Evolutionary conservation across 35 echinoderm and acorn worm species (phyloP), one percentile per base, ranked within the genome.

Genomic region (Eucidaris tribuloides): DNA sequence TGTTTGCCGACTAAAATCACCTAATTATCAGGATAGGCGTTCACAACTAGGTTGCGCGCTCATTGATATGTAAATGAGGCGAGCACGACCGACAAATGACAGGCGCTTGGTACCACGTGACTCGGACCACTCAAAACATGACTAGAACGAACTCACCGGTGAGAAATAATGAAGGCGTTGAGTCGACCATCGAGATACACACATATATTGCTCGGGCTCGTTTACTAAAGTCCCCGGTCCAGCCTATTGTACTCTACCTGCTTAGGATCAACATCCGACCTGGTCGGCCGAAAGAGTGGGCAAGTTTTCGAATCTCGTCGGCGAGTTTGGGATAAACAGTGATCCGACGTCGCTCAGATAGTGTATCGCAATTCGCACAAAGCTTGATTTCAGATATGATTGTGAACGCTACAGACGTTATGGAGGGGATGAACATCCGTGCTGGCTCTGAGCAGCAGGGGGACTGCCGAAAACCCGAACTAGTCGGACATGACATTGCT

Each of bases 1-100:
- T 62, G 70, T 87, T 63, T 63, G 57, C 77, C 38, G 32, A 29
- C 43, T 66, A 41, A 48, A 46, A 66, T 81, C 85, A 56, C 61
- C 76, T 88, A 88, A 88, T 80, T 88, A 80, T 80, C 76, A 45
- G 58, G 54, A 88, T 79, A 88, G 84, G 54, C 74, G 85, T 48
- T 46, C 77, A 88, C 71, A 58, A 84, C 60, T 84, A 43, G 41
- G 61, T 65, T 88, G 55, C 34, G 46, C 70, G 74, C 74, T 87
- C 74, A 87, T 62, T 81, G 76, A 88, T 88, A 88, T 88, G 85
- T 30, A 80, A 88, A 88, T 88, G 85, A 88, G 41, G 56, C 42
- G 81, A 27, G 76, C 41, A 42, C 76, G 59, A 79, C 60, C 85
- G 85, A 88, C 85, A 88, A 88, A 88, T 88, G 76, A 88, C 76